Conservation (phyloP, 2,888 invertebrate species). For the Agonopterix arenella region DNA sequence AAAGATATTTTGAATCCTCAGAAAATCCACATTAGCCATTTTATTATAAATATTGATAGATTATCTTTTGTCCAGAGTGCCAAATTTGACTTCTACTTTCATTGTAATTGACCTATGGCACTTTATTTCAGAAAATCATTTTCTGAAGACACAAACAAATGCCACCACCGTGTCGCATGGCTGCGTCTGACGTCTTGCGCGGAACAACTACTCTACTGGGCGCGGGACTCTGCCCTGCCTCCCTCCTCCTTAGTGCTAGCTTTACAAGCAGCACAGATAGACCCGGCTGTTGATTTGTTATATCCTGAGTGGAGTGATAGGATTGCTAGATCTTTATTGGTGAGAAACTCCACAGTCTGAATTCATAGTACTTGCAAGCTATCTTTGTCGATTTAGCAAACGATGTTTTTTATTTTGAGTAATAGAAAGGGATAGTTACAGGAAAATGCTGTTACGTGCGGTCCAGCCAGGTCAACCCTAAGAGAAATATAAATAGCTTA, state of each 20-base stretch:
- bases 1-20: too few relatives aligned
- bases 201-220: conserved; percentile 44
- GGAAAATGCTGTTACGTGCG: too few relatives aligned
- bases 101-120: too few relatives aligned
- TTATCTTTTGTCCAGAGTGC: too few relatives aligned
- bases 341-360: conserved; percentile 10
- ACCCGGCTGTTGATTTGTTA: conserved; percentile 50
- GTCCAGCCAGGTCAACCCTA: too few relatives aligned
- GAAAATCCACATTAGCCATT: too few relatives aligned
- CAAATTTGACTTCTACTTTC: too few relatives aligned
- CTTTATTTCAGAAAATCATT: conserved; percentile 41
- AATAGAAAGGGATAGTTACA: too few relatives aligned
- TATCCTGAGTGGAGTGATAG: conserved; percentile 41
- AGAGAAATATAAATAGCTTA: too few relatives aligned
- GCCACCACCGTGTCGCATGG: conserved; percentile 48
- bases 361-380: background rate
- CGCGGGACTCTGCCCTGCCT: conserved; percentile 44
- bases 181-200: conserved; percentile 40
- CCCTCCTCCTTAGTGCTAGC: conserved; percentile 43
- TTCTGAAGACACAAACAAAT: conserved; percentile 29
- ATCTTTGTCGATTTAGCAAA: too few relatives aligned
- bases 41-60: too few relatives aligned
- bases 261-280: conserved; percentile 48
- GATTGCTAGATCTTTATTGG: conserved; percentile 40
- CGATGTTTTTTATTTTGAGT: too few relatives aligned